phyloP scores from a whole-genome alignment of 2,113 vertebrate genomes.

The Centrocercus urophasianus region DNA sequence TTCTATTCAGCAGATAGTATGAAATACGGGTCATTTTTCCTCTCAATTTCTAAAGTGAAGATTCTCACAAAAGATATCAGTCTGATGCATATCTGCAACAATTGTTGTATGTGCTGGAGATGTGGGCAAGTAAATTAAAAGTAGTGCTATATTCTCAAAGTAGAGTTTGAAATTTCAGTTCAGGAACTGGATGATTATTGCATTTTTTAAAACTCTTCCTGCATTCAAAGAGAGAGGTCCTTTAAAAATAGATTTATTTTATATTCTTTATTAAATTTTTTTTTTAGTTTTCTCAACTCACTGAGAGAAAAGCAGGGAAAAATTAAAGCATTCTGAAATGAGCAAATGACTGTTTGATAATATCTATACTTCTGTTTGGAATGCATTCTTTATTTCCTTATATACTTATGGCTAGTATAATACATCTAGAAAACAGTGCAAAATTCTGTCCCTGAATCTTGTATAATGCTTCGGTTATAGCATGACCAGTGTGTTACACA shows the following conservation, averaged over 20 bases:
- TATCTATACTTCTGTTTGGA: neutral
- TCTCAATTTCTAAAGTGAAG: neutral
- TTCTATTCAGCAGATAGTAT: neutral
- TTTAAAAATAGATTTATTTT: neutral
- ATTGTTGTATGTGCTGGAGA: neutral
- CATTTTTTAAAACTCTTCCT: neutral
- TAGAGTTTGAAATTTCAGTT: neutral
- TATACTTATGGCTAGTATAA: neutral
- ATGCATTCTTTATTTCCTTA: neutral
- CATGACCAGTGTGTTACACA: neutral
- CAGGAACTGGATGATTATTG: neutral
- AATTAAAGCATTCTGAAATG: neutral
- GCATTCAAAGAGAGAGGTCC: neutral
- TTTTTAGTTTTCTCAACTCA: neutral
- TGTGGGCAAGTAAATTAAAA: neutral
- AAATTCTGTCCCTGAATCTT: neutral
- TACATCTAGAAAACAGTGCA: neutral
- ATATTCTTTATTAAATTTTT: neutral
- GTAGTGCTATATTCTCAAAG: neutral
- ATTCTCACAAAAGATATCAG: neutral
- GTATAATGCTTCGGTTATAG: neutral
- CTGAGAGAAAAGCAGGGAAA: neutral
- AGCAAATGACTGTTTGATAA: neutral
- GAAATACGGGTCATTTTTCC: neutral
- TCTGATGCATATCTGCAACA: neutral